A percentile compares a stretch with the other conserved stretches of the same genome.
phyloP scores from a whole-genome alignment of 2,113 vertebrate species.

The Coptodon bakossiorum region DNA sequence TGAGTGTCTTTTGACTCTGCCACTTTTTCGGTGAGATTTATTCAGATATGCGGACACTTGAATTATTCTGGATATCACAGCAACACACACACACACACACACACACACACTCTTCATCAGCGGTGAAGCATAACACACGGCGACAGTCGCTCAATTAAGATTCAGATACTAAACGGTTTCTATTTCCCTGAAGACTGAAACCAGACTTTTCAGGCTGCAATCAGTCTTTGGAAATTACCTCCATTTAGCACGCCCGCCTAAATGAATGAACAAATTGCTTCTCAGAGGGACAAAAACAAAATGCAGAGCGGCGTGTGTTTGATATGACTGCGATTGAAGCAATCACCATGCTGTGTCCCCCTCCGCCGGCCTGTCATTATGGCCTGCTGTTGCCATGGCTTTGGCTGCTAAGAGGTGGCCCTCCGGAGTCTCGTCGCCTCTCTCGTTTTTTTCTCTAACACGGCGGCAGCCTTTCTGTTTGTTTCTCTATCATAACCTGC shows the following conservation, averaged over 20 bases:
- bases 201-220: conserved; percentile 21
- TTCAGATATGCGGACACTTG: not conserved
- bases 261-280: conserved; percentile 29
- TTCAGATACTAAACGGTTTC: not conserved
- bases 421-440: not conserved
- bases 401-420: not conserved
- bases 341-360: not conserved
- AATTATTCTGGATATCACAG: not conserved
- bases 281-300: not conserved
- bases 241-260: not conserved
- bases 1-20: not conserved
- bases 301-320: not conserved
- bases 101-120: not conserved
- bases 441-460: not conserved
- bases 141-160: conserved; percentile 5
- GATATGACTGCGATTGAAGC: conserved; percentile 10
- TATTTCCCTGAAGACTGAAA: conserved; percentile 10
- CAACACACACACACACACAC: not conserved
- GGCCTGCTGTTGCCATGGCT: conserved; percentile 34
- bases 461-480: not conserved
- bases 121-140: not conserved
- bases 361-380: not conserved
- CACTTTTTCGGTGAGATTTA: not conserved
- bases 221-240: conserved; percentile 27
- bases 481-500: not conserved